phyloP scores from a whole-genome alignment of 2,797 vertebrate species.

The Pseudomugil tenellus region DNA sequence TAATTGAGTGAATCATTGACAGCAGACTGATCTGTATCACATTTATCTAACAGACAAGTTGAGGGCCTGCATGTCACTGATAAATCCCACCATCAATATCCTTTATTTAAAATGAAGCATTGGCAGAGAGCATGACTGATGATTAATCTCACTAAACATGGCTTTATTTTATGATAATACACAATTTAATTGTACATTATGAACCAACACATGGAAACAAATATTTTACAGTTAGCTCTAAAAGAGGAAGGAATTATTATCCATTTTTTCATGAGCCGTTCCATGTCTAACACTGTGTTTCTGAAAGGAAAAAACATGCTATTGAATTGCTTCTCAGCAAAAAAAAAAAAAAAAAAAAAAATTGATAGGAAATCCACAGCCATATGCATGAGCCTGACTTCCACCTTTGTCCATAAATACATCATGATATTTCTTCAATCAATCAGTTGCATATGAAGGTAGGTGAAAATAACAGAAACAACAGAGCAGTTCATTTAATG shows the following conservation, averaged over 20 bases:
- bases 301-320: neutral
- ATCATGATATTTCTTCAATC: neutral
- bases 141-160: slow-evolving; percentile 61
- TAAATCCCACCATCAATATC: slow-evolving; percentile 71
- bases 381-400: neutral
- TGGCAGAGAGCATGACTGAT: slow-evolving; percentile 58
- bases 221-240: neutral
- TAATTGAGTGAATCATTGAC: slow-evolving; percentile 81
- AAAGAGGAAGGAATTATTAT: neutral
- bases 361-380: neutral
- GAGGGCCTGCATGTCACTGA: slow-evolving; percentile 71
- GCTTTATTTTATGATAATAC: slow-evolving; percentile 7
- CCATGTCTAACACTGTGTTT: neutral
- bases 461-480: neutral
- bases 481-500: neutral
- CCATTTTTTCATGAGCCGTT: neutral
- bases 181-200: neutral
- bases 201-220: neutral
- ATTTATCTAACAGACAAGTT: slow-evolving; percentile 75
- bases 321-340: neutral
- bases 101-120: slow-evolving; percentile 80
- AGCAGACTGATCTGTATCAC: slow-evolving; percentile 79
- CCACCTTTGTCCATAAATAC: neutral
- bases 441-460: neutral
- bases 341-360: neutral